Conservation (phyloP, 2,113 vertebrate genomes). For the Sphaerodactylus townsendi region DNA sequence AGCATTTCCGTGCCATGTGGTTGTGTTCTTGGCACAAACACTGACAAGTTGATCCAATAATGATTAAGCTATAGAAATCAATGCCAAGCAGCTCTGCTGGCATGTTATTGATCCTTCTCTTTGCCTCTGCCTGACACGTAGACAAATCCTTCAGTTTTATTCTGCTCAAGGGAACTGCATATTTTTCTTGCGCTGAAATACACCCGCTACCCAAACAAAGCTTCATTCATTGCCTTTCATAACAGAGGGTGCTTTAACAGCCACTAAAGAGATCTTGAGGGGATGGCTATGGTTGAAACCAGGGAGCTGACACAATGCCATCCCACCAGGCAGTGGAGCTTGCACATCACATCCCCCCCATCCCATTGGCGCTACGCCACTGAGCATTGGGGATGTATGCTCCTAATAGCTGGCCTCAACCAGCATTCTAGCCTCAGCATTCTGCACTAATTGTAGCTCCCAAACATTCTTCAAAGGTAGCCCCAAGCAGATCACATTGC, state of each 20-base stretch:
- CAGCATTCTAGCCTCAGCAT: too few relatives aligned
- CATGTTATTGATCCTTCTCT: neutral
- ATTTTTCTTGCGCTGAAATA: neutral
- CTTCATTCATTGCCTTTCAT: neutral
- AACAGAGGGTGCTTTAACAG: neutral
- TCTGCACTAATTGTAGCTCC: too few relatives aligned
- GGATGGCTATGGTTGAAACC: neutral
- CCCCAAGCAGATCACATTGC: too few relatives aligned
- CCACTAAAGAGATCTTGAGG: neutral
- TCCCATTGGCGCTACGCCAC: too few relatives aligned
- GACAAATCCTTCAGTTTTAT: neutral
- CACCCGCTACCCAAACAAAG: neutral
- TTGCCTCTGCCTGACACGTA: neutral
- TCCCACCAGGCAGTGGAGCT: neutral
- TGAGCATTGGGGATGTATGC: too few relatives aligned
- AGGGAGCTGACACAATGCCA: neutral
- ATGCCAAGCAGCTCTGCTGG: neutral
- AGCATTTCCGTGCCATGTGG: neutral
- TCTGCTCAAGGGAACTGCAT: neutral
- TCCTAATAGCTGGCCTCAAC: too few relatives aligned
- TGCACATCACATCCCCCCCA: too few relatives aligned
- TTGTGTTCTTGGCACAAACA: rapidly evolving
- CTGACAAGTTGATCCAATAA: neutral
- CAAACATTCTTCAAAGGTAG: too few relatives aligned
- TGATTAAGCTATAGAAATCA: neutral